A percentile compares a stretch with the other conserved stretches of the same genome.
These are phyloP conservation scores for Leucophora obtusa DNA, from an alignment of 2,888 invertebrate species.

Conservation along the genomic window DNA sequence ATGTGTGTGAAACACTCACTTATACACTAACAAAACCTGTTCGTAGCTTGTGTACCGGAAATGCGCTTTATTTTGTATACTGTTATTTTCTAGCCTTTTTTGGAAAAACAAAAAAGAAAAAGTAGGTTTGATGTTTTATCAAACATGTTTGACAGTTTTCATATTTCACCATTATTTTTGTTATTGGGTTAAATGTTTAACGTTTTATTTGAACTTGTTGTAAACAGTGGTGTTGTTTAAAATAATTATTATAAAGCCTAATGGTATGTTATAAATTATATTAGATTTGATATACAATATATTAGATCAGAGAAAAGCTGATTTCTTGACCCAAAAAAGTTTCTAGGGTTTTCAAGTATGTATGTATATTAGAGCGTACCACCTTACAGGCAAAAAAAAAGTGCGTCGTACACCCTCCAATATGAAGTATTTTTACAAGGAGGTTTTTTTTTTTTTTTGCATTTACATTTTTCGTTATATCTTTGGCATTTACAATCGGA, in stretches of 20 bases:
- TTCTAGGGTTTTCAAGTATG: too few relatives aligned
- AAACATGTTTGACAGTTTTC: not conserved
- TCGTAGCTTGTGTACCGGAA: slow-evolving; percentile 17
- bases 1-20: slow-evolving; percentile 2
- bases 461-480: too few relatives aligned
- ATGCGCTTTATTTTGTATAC: slow-evolving; percentile 24
- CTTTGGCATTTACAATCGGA: too few relatives aligned
- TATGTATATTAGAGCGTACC: too few relatives aligned
- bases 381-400: too few relatives aligned
- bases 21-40: slow-evolving; percentile 9
- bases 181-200: not conserved
- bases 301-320: too few relatives aligned
- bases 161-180: not conserved
- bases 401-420: too few relatives aligned
- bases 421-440: too few relatives aligned
- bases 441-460: too few relatives aligned
- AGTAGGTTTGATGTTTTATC: slow-evolving; percentile 19
- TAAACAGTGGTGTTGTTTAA: not conserved
- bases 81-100: slow-evolving; percentile 6
- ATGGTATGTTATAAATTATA: too few relatives aligned
- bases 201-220: not conserved
- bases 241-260: not conserved
- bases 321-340: too few relatives aligned
- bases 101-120: not conserved
- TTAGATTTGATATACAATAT: too few relatives aligned